Conservation (phyloP, 2,888 invertebrate genomes). For the Pachycephus smyrnensis region DNA sequence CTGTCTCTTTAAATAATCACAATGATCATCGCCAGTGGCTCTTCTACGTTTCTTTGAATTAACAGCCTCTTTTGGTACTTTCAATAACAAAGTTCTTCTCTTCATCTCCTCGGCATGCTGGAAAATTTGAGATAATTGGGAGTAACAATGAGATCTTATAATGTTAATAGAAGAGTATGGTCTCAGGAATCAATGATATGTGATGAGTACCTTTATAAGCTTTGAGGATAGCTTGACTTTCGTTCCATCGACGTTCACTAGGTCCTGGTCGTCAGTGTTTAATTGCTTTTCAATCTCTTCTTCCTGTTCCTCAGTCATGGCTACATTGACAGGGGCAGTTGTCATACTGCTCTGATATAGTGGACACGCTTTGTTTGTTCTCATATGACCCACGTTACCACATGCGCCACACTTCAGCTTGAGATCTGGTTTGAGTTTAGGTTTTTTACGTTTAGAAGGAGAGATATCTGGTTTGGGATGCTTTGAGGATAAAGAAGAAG, state of each 20-base stretch:
- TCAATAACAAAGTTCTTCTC: constrained; percentile 80
- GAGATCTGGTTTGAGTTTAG: constrained; percentile 88
- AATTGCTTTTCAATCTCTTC: constrained; percentile 83
- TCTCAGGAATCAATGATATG: background rate
- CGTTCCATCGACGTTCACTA: constrained; percentile 94
- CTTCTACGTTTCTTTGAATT: constrained; percentile 75
- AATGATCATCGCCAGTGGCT: constrained; percentile 78
- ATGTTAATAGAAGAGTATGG: constrained; percentile 1
- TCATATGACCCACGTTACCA: constrained; percentile 85
- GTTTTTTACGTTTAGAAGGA: constrained; percentile 79
- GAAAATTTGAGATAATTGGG: constrained; percentile 37
- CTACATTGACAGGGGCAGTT: constrained; percentile 75
- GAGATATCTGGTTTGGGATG: constrained; percentile 60
- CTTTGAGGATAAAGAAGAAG: constrained; percentile 48
- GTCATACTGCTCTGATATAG: constrained; percentile 81
- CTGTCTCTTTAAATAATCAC: constrained; percentile 90
- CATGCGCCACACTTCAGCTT: constrained; percentile 98
- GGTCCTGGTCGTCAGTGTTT: constrained; percentile 84
- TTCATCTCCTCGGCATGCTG: constrained; percentile 90
- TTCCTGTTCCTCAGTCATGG: constrained; percentile 85
- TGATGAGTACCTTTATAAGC: constrained; percentile 77
- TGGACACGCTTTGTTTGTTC: constrained; percentile 98
- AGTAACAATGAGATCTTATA: constrained; percentile 4
- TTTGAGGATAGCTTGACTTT: constrained; percentile 92
- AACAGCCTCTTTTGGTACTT: constrained; percentile 81